Evolutionary conservation across 2,113 vertebrate genomes (phyloP).

Genomic region (Leiothrix lutea): DNA sequence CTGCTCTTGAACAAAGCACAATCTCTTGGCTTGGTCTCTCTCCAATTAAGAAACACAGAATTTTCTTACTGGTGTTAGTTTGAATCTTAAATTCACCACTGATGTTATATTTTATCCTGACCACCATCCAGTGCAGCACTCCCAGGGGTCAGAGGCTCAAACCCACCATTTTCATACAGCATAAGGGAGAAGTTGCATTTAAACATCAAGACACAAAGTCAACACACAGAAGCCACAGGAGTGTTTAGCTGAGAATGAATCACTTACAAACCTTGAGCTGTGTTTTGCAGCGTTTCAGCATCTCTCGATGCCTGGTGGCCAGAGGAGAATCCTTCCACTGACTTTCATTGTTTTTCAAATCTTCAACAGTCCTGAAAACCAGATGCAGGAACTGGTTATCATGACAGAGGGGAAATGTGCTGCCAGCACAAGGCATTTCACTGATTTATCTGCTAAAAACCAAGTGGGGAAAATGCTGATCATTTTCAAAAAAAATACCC

Average conservation of each 20-base stretch:
- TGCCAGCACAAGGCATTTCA: neutral
- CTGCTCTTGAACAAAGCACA: neutral
- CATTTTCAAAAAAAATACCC: neutral
- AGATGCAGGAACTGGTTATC: neutral
- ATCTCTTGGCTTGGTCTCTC: neutral
- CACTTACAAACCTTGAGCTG: conserved; percentile 92
- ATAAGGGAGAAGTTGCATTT: neutral
- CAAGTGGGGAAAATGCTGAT: neutral
- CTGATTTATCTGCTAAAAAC: neutral
- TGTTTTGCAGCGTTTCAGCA: conserved; percentile 98
- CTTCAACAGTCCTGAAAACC: conserved; percentile 90
- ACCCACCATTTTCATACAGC: neutral
- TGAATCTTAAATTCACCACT: neutral
- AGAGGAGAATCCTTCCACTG: conserved; percentile 98
- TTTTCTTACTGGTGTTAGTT: neutral
- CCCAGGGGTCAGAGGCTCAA: neutral
- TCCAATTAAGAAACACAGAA: neutral
- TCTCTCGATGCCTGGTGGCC: conserved; percentile 92
- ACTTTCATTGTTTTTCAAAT: conserved; percentile 95
- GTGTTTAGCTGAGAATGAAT: neutral
- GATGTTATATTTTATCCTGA: fast-evolving
- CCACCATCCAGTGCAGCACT: neutral
- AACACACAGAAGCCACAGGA: neutral
- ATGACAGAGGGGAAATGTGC: neutral
- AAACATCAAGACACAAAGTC: neutral